Conservation (phyloP, 2,113 vertebrate genomes). For the Hydrolagus affinis region DNA sequence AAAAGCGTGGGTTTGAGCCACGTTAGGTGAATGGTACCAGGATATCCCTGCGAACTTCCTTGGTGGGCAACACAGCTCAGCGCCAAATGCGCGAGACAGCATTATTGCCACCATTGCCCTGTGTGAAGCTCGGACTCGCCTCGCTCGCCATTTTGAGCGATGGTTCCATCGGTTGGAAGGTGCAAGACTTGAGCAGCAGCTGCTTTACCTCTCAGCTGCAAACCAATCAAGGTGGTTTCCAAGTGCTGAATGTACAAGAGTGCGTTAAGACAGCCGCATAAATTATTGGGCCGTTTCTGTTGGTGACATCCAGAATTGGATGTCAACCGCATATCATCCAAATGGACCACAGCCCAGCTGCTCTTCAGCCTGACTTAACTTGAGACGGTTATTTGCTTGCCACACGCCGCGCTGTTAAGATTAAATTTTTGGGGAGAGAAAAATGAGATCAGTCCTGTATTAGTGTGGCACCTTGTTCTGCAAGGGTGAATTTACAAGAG, state of each 20-base stretch:
- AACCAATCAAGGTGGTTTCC: not conserved
- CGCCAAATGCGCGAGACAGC: not conserved
- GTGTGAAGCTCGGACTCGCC: not conserved
- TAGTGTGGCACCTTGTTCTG: no score
- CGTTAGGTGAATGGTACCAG: not conserved
- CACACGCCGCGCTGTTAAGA: no score
- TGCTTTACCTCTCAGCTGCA: not conserved
- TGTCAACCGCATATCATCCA: no score
- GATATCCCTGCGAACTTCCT: not conserved
- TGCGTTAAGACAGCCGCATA: no score
- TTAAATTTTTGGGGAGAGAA: no score
- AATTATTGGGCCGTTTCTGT: no score
- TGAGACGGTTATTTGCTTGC: no score
- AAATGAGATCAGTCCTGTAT: no score
- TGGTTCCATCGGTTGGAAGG: not conserved
- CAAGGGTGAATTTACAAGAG: no score
- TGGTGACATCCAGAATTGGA: no score
- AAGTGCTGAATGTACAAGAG: not conserved
- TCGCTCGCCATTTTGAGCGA: not conserved
- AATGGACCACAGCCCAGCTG: no score
- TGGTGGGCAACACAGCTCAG: not conserved
- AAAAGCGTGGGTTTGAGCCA: not conserved
- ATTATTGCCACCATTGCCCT: not conserved
- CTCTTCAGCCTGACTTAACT: no score
- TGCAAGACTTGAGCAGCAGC: not conserved